A percentile compares a stretch with the other conserved stretches of the same genome.
Evolutionary conservation across 2,113 vertebrate species (phyloP).

Genomic region (Callorhinus ursinus): DNA sequence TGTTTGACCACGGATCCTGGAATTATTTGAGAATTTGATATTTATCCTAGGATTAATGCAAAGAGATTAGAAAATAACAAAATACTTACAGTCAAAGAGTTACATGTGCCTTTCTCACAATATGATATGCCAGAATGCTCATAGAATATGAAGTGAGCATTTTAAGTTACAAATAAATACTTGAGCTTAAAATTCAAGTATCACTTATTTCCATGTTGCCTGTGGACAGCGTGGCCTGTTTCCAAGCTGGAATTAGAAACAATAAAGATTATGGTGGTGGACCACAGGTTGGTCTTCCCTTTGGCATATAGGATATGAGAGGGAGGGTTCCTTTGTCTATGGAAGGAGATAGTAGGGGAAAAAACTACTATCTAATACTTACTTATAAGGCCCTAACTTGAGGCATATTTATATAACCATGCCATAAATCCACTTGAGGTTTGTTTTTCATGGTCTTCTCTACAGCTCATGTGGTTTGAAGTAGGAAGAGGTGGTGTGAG

Average conservation of each 20-base stretch:
- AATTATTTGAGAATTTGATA: constrained; percentile 25
- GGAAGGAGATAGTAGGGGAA: not conserved
- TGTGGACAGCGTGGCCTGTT: not conserved
- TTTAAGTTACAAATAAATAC: constrained; percentile 21
- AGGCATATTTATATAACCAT: not conserved
- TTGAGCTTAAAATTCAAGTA: not conserved
- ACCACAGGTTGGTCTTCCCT: not conserved
- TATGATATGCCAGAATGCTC: not conserved
- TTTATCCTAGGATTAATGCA: constrained; percentile 27
- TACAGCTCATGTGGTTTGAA: not conserved
- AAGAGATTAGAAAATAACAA: not conserved
- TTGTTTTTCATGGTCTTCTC: not conserved
- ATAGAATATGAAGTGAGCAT: constrained; percentile 5
- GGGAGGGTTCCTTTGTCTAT: not conserved
- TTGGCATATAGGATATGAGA: not conserved
- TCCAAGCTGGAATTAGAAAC: not conserved
- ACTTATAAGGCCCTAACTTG: not conserved
- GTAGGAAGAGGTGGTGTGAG: not conserved
- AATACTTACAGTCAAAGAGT: not conserved
- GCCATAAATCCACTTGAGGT: not conserved
- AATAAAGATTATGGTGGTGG: not conserved
- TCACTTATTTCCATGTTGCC: not conserved
- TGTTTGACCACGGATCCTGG: not conserved
- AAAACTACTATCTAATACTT: not conserved
- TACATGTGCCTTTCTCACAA: not conserved